A percentile compares a stretch with the other conserved stretches of the same genome.
phyloP scores from a whole-genome alignment of 2,888 invertebrate species.

The Erebia ligea region DNA sequence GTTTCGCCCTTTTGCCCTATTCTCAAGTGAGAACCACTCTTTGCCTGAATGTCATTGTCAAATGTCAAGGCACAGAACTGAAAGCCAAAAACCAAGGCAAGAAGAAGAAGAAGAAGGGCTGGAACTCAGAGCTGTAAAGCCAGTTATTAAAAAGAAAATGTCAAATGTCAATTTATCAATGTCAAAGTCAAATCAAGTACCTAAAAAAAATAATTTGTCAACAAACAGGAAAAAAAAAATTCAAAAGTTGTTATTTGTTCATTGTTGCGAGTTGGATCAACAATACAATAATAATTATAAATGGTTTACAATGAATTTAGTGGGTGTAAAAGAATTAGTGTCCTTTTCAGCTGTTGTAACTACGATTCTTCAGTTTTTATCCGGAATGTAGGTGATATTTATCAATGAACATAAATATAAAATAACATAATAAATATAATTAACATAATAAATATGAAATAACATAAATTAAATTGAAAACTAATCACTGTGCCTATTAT shows the following conservation, averaged over 20 bases:
- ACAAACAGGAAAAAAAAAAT: neutral
- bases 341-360: slow-evolving; percentile 86
- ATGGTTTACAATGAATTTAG: slow-evolving; percentile 49
- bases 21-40: too few species aligned
- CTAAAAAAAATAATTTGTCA: neutral
- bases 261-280: neutral
- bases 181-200: neutral
- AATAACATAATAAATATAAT: too few species aligned
- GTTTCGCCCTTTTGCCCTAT: too few species aligned
- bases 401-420: neutral
- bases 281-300: neutral
- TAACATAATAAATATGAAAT: too few species aligned
- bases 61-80: too few species aligned
- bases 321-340: slow-evolving; percentile 54
- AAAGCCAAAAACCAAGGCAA: too few species aligned
- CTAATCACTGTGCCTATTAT: slow-evolving; percentile 45
- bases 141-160: neutral
- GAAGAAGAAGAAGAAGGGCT: too few species aligned
- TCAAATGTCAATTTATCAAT: too few species aligned
- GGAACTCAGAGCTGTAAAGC: too few species aligned
- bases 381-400: slow-evolving; percentile 89
- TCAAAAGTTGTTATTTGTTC: too few species aligned
- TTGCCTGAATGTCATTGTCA: too few species aligned
- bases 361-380: slow-evolving; percentile 92
- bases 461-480: neutral